Base-by-base conservation (phyloP, 2,888 invertebrate genomes). In the Nesidiocoris tenuis region DNA sequence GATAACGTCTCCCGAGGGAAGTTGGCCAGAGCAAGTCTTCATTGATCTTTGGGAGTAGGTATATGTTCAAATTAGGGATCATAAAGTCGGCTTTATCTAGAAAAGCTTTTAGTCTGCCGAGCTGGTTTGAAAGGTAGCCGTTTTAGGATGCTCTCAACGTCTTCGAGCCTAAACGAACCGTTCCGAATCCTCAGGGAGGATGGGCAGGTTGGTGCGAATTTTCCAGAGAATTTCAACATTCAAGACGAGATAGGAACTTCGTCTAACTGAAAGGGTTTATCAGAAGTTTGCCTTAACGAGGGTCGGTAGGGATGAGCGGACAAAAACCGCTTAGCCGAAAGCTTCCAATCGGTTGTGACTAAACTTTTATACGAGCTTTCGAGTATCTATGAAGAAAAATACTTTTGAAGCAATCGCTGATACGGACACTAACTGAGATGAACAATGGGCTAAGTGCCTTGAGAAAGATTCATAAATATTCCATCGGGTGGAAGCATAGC, bases 71-170 rank as follows among this genome's bases (percentile, higher is more conserved):
- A 70, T 70, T 61, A 61, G 70, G 70, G 22, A 70, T 59, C 70
- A 70, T 70, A 70, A 70, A 70, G 59, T 70, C 61, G 70, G 70
- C 70, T 70, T 70, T 70, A 70, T 70, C 70, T 70, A 24, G 70
- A 57, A 70, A 70, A 70, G 70, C 70, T 70, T 70, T 70, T 70
- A 70, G 70, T 70, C 39, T 57, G 70, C 57, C 57, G 70, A n/a
- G 70, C 25, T 70, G 19, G 19, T 16, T 19, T n/a, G 59, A 59
- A 70, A 59, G 61, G 70, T 57, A 54, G 70, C 55, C 22, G 67
- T 59, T 56, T 68, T 68, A 68, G 57, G 57, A 68, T 54, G 66
- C 9, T 17, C 22, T 0, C 16, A 56, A 21, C 19, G 56, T 55
- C 67, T 19, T 21, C 56, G 55, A 67, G 39, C 39, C 39, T 39